These are phyloP conservation scores for Cryptoprocta ferox DNA, from an alignment of 2,797 vertebrate genomes.

Conservation along the genomic window DNA sequence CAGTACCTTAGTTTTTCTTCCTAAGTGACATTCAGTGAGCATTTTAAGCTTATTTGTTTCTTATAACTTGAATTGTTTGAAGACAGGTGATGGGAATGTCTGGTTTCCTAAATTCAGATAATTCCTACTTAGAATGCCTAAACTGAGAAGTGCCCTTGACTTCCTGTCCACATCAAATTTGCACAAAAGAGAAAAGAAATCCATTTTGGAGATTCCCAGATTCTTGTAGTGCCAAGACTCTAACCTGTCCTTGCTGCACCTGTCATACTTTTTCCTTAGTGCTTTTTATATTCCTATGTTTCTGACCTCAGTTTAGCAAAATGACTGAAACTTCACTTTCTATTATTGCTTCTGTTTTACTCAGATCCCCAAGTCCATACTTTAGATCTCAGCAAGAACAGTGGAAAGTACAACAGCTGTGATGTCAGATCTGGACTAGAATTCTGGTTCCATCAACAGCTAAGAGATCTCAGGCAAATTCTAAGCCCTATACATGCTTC, in stretches of 20 bases:
- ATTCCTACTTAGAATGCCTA: slow-evolving; percentile 12
- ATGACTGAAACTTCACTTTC: slow-evolving; percentile 42
- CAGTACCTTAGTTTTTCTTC: background rate
- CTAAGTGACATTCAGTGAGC: slow-evolving; percentile 5
- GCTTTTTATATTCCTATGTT: background rate
- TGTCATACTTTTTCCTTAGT: background rate
- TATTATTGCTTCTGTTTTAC: slow-evolving; percentile 47
- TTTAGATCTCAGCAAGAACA: slow-evolving; percentile 28
- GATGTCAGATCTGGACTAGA: slow-evolving; percentile 26
- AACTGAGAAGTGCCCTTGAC: background rate
- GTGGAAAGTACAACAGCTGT: background rate
- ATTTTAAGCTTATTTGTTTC: slow-evolving; percentile 53
- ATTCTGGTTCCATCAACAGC: background rate
- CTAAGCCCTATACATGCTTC: background rate
- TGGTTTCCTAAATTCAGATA: background rate
- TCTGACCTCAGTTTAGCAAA: slow-evolving; percentile 35
- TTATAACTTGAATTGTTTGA: slow-evolving; percentile 10
- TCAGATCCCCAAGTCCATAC: background rate
- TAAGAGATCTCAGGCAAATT: background rate
- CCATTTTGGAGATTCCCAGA: background rate
- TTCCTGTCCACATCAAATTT: background rate
- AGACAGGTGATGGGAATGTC: background rate
- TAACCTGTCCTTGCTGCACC: background rate
- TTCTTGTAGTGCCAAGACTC: background rate
- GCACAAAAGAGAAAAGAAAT: slow-evolving; percentile 8